Evolutionary conservation across 2,888 invertebrate genomes (phyloP), one percentile per base, ranked within the genome.

Genomic region (Drosophila sordidula): DNA sequence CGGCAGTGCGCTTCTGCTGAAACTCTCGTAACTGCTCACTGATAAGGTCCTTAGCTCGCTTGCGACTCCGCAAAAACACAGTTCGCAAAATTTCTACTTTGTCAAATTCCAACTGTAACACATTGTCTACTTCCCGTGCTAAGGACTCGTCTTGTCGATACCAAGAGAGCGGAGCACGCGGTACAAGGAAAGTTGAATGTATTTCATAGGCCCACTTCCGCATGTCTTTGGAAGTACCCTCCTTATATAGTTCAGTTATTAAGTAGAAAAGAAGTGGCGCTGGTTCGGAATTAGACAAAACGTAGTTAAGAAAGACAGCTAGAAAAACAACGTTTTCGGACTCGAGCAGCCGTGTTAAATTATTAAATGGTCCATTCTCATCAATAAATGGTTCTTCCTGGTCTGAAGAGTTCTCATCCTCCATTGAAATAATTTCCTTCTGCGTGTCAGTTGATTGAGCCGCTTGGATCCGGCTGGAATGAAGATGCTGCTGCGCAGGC

Each of bases 191-290:
- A 89, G 97, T 97, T 78, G 98, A 98, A 93, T 98, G 98, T 90
- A 99, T 98, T 94, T 99, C 99, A 93, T 99, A 99, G 4, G 99
- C 99, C 99, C 99, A 99, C 91, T 98, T 97, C 59, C 97, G 95
- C 95, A 99, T 96, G 90, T 99, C 98, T 93, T 97, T 96, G 57
- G 95, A 94, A 79, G 95, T 95, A 52, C 97, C 97, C 86, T 95
- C 94, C 90, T 97, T 97, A 93, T 97, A 99, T 57, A 96, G 94
- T 91, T 98, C 97, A 70, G 98, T 97, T 90, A 99, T 95, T 79
- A 99, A 94, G 92, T 98, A 97, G 93, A 99, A 93, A 9, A 93
- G 75, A 32, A 92, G 74, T 29, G 92, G 92, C 34, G 95, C 95
- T 42, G 96, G 97, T 93, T 97, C 97, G 83, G 95, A 95, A 92